A percentile compares a stretch with the other conserved stretches of the same genome.
Conservation (phyloP, 2,888 invertebrate species). For the Agrypnus murinus region DNA sequence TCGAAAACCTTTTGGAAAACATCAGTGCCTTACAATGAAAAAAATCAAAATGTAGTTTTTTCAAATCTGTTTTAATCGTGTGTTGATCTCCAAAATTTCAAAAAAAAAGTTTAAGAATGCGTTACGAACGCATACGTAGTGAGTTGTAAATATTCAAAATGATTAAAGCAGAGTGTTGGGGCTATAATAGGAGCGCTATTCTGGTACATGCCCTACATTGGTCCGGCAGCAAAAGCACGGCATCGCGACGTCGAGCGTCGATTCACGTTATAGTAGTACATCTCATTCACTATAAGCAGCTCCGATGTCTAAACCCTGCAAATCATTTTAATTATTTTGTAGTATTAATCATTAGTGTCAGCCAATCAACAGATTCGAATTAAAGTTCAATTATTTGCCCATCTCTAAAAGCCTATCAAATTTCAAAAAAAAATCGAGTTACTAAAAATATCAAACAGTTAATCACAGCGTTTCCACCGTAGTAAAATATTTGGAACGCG, state of each 20-base stretch:
- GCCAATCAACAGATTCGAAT: no score
- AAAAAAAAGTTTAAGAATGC: slow-evolving; percentile 5
- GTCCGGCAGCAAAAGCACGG: slow-evolving; percentile 49
- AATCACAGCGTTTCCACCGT: neutral
- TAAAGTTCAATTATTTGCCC: no score
- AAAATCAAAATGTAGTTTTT: no score
- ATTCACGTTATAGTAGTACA: slow-evolving; percentile 44
- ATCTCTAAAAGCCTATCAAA: no score
- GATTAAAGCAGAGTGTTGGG: slow-evolving; percentile 22
- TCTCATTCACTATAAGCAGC: slow-evolving; percentile 18
- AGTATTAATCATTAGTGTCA: no score
- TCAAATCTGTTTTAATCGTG: no score
- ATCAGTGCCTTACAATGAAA: no score
- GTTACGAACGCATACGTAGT: slow-evolving; percentile 14
- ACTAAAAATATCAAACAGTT: slow-evolving; percentile 8
- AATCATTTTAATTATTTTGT: no score
- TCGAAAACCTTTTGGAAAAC: no score
- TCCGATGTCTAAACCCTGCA: neutral
- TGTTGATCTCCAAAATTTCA: no score
- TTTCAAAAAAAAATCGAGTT: no score
- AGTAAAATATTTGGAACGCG: slow-evolving; percentile 26
- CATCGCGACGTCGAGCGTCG: slow-evolving; percentile 30
- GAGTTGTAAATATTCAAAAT: slow-evolving; percentile 29
- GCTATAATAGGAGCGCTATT: slow-evolving; percentile 63
- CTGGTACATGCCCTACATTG: slow-evolving; percentile 65